Evolutionary conservation across 2,797 vertebrate genomes (phyloP).

Genomic region (Hydrophis major): DNA sequence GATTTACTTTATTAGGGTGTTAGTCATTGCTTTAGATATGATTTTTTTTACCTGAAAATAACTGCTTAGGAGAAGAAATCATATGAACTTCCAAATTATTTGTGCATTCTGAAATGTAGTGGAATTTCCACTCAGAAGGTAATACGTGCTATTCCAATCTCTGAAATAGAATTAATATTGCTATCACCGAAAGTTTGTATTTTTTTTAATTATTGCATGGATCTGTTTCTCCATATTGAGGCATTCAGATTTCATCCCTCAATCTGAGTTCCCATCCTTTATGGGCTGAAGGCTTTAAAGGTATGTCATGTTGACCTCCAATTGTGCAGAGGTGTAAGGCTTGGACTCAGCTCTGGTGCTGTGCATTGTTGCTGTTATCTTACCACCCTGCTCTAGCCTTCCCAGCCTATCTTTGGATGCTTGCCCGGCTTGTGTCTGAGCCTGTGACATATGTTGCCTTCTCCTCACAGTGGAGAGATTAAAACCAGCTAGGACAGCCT

Average conservation of each 20-base stretch:
- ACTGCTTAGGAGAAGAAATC: background rate
- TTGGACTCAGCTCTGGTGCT: background rate
- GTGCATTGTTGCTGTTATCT: constrained; percentile 19
- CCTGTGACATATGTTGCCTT: constrained; percentile 33
- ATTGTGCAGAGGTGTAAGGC: background rate
- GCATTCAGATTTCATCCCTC: background rate
- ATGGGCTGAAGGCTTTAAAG: background rate
- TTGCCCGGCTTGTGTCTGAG: constrained; percentile 33
- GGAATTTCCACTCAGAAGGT: background rate
- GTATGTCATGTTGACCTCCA: background rate
- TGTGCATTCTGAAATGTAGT: background rate
- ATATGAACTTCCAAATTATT: background rate
- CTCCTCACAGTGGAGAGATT: constrained; percentile 34
- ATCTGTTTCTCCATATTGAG: background rate
- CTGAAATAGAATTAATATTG: background rate
- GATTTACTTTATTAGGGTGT: background rate
- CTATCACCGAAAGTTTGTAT: background rate
- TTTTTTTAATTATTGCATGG: background rate
- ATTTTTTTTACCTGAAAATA: background rate
- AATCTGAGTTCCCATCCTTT: background rate
- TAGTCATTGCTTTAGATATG: background rate
- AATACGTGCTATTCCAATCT: background rate
- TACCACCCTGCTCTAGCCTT: background rate
- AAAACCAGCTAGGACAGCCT: constrained; percentile 19
- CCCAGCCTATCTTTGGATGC: constrained; percentile 17